Base-by-base conservation (phyloP, 2,113 vertebrate genomes). In the Rhineura floridana region DNA sequence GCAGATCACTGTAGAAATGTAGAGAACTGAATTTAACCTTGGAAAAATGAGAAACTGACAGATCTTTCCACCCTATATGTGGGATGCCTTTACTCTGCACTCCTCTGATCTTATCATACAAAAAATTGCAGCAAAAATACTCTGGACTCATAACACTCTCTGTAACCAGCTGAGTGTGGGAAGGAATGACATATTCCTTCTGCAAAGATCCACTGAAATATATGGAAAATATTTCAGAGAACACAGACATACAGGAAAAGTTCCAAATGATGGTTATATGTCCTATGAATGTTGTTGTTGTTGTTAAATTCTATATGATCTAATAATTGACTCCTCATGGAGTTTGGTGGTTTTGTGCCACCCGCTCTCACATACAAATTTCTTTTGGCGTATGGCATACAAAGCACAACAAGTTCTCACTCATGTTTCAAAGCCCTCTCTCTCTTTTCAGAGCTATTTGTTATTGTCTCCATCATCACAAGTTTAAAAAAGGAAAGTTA, bases 401-500 rank as follows among this genome's bases (percentile, higher is more conserved):
- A 98, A 98, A 97, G 97, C 97, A 96, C 97, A 97, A 98, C 97
- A 98, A 97, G 97, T 98, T 97, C 98, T 98, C 94, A 93, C 97
- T 97, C 96, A 77, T 97, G 97, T 97, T 98, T 97, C 97, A 96
- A 96, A 96, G 97, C 92, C 86, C 95, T 48, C 95, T 96, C 92
- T 94, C 97, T 97, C 97, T 97, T 97, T 97, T 97, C 97, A 96
- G 96, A 97, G 98, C 97, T 98, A 97, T 98, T 98, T 98, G 98
- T 98, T 98, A 98, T 98, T 98, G 98, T 98, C 97, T 97, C 91
- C 94, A 94, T 97, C 97, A 98, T 98, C 97, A 95, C 96, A 96
- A 98, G 98, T 98, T 98, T 98, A 97, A 98, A 99, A 98, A 98
- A 97, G 96, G 98, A 98, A 99, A 99, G 98, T 98, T 99, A 99